phyloP scores from a whole-genome alignment of 2,797 vertebrate species.

The Meda fulgida region DNA sequence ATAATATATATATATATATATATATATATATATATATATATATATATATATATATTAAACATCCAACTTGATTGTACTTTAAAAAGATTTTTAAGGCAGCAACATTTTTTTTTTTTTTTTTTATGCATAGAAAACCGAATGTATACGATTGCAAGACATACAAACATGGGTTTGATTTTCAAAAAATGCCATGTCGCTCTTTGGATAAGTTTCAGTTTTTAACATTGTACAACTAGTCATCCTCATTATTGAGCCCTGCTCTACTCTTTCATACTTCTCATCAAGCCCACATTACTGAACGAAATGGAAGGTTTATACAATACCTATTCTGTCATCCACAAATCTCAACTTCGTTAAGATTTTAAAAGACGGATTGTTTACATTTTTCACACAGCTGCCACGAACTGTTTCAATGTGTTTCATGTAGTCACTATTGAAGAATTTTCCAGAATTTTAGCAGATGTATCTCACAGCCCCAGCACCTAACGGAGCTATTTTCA shows the following conservation, averaged over 20 bases:
- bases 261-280: not conserved
- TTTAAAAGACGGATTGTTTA: slow-evolving; percentile 30
- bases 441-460: slow-evolving; percentile 38
- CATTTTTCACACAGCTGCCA: slow-evolving; percentile 37
- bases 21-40: too few relatives aligned
- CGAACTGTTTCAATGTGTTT: slow-evolving; percentile 19
- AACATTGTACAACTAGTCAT: not conserved
- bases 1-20: too few relatives aligned
- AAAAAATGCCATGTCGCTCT: not conserved
- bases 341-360: slow-evolving; percentile 18
- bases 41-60: too few relatives aligned
- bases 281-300: not conserved
- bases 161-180: not conserved
- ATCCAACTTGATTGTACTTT: too few relatives aligned
- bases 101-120: too few relatives aligned
- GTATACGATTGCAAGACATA: not conserved
- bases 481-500: slow-evolving; percentile 5
- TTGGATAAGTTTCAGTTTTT: not conserved
- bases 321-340: slow-evolving; percentile 35
- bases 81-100: too few relatives aligned
- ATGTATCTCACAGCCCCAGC: slow-evolving; percentile 1
- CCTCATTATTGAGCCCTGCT: not conserved
- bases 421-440: slow-evolving; percentile 39
- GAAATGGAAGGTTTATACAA: not conserved
- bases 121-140: not conserved